Conservation (phyloP, 2,797 vertebrate species). For the Leucoraja ocellata region DNA sequence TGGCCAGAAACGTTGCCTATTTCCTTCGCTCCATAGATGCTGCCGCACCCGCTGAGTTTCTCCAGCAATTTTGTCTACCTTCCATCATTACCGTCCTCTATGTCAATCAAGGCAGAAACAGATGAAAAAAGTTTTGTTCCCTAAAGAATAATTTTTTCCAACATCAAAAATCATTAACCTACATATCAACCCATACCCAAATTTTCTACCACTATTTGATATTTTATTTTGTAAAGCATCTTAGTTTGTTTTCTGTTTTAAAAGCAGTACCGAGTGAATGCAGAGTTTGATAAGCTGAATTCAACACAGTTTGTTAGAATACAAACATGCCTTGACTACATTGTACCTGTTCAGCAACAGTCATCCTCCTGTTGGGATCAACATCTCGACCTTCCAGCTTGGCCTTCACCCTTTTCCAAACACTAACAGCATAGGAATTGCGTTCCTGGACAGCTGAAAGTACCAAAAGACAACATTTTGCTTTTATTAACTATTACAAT, state of each 20-base stretch:
- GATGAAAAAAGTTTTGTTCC: neutral
- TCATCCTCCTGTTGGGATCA: conserved; percentile 94
- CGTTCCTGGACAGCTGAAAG: conserved; percentile 87
- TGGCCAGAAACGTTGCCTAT: too few relatives aligned
- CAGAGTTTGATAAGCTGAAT: neutral
- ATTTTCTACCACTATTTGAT: neutral
- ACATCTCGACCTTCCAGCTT: conserved; percentile 95
- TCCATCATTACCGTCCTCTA: neutral
- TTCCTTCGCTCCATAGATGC: too few relatives aligned
- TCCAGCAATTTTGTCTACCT: too few relatives aligned
- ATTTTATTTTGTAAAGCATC: neutral
- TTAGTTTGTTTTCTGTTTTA: neutral
- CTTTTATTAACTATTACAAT: too few relatives aligned
- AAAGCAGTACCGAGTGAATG: neutral
- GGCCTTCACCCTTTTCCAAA: conserved; percentile 98
- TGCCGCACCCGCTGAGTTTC: too few relatives aligned
- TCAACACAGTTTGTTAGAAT: neutral
- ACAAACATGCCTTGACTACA: neutral
- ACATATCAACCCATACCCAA: neutral
- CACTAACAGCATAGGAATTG: conserved; percentile 96
- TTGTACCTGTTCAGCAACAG: conserved; percentile 88
- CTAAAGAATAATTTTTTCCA: neutral
- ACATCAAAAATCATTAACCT: neutral
- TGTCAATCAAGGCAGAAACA: neutral
- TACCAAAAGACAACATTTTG: conserved; percentile 37